Conservation (phyloP, 2,113 vertebrate species). For the Tupaia chinensis region DNA sequence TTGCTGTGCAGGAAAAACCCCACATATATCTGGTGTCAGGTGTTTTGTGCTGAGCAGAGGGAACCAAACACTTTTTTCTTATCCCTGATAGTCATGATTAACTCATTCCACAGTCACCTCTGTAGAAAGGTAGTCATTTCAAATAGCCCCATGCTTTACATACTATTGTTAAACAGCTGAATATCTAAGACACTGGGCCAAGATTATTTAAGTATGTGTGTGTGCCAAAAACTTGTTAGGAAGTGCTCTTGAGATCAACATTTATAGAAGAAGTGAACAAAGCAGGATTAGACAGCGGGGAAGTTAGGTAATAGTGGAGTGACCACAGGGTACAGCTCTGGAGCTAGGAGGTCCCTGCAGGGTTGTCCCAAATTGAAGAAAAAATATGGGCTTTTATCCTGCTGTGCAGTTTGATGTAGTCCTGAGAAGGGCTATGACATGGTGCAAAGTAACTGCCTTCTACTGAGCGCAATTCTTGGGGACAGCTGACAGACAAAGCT, state of each 20-base stretch:
- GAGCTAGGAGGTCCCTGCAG: not conserved
- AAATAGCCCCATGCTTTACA: not conserved
- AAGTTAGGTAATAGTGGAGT: not conserved
- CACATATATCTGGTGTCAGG: not conserved
- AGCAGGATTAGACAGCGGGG: not conserved
- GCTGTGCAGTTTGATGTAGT: not conserved
- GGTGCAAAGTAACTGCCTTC: not conserved
- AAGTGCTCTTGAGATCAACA: not conserved
- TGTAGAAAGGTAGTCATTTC: not conserved
- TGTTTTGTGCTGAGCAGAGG: not conserved
- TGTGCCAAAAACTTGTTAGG: conserved; percentile 29
- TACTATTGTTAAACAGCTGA: not conserved
- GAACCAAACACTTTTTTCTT: not conserved
- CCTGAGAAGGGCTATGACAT: not conserved
- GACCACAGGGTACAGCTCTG: not conserved
- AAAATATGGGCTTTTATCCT: not conserved
- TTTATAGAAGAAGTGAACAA: not conserved
- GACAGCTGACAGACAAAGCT: not conserved
- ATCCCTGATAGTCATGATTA: not conserved
- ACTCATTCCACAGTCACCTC: not conserved
- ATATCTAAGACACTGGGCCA: not conserved
- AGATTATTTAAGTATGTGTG: not conserved
- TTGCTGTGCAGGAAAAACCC: not conserved
- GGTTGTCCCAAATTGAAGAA: not conserved
- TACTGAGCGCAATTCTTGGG: conserved; percentile 22